These are phyloP conservation scores for Anoplophora glabripennis DNA, from an alignment of 1,140 invertebrate genomes.

Conservation along the genomic window DNA sequence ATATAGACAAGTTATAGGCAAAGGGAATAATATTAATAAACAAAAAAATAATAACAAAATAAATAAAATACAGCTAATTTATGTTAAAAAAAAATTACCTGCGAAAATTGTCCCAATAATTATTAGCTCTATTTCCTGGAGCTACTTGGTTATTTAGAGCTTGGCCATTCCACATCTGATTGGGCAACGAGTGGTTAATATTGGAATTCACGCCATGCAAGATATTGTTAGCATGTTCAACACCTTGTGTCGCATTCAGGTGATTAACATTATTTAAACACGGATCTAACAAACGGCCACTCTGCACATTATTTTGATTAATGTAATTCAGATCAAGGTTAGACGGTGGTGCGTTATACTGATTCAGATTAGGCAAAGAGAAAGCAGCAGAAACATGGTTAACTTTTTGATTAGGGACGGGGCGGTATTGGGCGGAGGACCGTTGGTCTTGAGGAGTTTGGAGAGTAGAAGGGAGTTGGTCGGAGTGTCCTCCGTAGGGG, in stretches of 20 bases:
- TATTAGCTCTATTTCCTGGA: constrained; percentile 81
- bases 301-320: constrained; percentile 25
- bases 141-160: constrained; percentile 83
- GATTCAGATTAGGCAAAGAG: constrained; percentile 42
- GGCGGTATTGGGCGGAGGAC: constrained; percentile 3
- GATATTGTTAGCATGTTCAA: constrained; percentile 33
- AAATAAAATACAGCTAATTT: constrained; percentile 1
- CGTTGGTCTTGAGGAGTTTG: background rate
- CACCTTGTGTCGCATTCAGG: constrained; percentile 13
- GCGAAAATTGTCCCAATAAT: constrained; percentile 89
- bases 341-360: constrained; percentile 28
- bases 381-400: constrained; percentile 38
- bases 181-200: constrained; percentile 35
- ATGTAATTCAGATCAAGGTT: constrained; percentile 33
- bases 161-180: constrained; percentile 48
- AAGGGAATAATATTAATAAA: constrained; percentile 3
- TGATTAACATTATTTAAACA: constrained; percentile 37
- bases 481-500: constrained; percentile 5
- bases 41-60: constrained; percentile 12
- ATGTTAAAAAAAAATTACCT: constrained; percentile 58
- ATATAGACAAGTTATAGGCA: background rate
- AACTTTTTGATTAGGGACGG: constrained; percentile 27
- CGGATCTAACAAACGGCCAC: constrained; percentile 35
- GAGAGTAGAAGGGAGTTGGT: background rate
- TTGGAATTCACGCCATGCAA: constrained; percentile 34